Conservation (phyloP, 2,888 invertebrate species). For the Lottia scabra region DNA sequence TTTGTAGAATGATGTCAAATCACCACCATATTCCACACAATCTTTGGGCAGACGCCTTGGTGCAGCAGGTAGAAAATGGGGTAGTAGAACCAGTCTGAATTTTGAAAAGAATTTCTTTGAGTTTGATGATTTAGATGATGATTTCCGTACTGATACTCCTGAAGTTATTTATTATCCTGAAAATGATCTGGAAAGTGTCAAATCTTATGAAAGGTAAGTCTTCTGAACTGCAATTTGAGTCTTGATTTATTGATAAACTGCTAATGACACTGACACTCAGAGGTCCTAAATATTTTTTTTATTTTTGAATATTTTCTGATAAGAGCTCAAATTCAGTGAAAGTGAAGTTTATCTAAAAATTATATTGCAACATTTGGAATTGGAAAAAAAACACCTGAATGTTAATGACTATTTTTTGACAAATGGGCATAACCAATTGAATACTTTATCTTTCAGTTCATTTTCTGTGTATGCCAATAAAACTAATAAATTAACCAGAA, state of each 20-base stretch:
- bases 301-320: no score
- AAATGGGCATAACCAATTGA: no score
- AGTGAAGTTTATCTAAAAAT: no score
- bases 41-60: background rate
- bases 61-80: slow-evolving; percentile 19
- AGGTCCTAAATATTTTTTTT: no score
- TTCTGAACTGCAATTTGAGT: no score
- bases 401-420: no score
- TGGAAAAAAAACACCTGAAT: no score
- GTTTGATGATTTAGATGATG: slow-evolving; percentile 39
- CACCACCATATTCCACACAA: background rate
- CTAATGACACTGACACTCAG: no score
- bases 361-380: no score
- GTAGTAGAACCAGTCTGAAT: slow-evolving; percentile 18
- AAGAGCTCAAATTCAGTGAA: no score
- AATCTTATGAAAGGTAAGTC: slow-evolving; percentile 43
- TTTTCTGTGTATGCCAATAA: slow-evolving; percentile 41
- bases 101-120: slow-evolving; percentile 24
- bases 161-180: slow-evolving; percentile 60
- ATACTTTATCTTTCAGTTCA: slow-evolving; percentile 34
- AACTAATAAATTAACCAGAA: slow-evolving; percentile 2
- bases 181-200: slow-evolving; percentile 47
- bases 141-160: slow-evolving; percentile 42
- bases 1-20: no score
- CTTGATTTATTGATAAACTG: no score